A percentile compares a stretch with the other conserved stretches of the same genome.
These are phyloP conservation scores for Oryzias melastigma DNA, from an alignment of 2,113 vertebrate genomes.

Conservation along the genomic window DNA sequence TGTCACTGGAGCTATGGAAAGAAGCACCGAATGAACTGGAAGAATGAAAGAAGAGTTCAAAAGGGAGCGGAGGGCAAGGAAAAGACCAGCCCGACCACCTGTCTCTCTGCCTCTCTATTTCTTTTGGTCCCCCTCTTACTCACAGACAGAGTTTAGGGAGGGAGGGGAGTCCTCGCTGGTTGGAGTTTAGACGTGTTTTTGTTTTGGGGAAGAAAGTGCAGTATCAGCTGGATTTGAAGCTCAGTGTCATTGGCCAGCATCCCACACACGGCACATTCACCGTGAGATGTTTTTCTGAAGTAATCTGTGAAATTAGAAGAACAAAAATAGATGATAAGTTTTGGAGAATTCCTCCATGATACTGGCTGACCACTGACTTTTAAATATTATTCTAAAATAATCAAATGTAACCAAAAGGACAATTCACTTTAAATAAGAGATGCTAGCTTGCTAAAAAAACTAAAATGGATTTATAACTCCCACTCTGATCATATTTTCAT, in stretches of 20 bases:
- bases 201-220: constrained; percentile 58
- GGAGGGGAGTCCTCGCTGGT: constrained; percentile 27
- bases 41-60: constrained; percentile 82
- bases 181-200: constrained; percentile 63
- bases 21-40: constrained; percentile 78
- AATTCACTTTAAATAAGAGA: no score
- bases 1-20: constrained; percentile 75
- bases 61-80: constrained; percentile 77
- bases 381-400: no score
- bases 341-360: not conserved
- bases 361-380: no score
- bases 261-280: constrained; percentile 10
- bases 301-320: not conserved
- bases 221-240: constrained; percentile 65
- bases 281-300: not conserved
- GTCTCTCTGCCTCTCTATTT: constrained; percentile 68
- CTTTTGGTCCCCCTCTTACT: constrained; percentile 65
- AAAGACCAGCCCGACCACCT: constrained; percentile 77
- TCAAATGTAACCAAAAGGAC: no score
- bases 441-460: no score
- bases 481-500: no score
- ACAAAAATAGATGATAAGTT: not conserved
- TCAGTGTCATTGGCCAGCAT: constrained; percentile 37
- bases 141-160: constrained; percentile 47
- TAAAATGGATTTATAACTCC: no score